These are phyloP conservation scores for Paguma larvata DNA, from an alignment of 2,797 vertebrate species.

Conservation along the genomic window DNA sequence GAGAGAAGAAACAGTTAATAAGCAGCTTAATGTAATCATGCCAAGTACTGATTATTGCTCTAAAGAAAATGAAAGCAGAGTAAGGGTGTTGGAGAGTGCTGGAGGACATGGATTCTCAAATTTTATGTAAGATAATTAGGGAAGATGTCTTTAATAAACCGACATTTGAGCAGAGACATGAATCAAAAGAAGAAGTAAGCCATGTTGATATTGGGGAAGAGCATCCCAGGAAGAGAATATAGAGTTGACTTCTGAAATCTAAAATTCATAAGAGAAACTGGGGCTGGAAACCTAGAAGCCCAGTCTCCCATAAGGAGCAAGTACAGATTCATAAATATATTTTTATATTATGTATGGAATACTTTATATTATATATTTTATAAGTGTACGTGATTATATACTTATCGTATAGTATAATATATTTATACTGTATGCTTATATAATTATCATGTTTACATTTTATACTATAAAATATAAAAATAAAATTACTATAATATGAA, in stretches of 20 bases:
- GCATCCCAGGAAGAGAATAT: background rate
- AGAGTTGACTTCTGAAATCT: background rate
- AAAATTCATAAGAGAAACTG: background rate
- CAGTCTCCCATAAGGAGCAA: background rate
- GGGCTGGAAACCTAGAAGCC: background rate
- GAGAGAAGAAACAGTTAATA: background rate
- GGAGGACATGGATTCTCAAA: background rate
- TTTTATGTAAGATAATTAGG: background rate
- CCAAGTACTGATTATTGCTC: background rate
- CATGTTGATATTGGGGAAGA: background rate
- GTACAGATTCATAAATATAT: background rate
- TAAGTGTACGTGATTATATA: background rate
- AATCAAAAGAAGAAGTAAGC: background rate
- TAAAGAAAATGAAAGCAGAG: background rate
- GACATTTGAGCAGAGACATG: background rate
- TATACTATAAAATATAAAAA: background rate
- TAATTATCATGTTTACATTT: background rate
- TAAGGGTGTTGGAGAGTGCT: background rate
- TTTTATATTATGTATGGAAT: background rate
- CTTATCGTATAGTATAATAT: background rate
- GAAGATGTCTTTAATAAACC: background rate
- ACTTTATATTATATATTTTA: background rate
- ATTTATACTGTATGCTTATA: background rate
- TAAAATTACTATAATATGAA: background rate
- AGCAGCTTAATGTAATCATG: background rate